Evolutionary conservation across 2,113 vertebrate species (phyloP).

Genomic region (Peromyscus maniculatus): DNA sequence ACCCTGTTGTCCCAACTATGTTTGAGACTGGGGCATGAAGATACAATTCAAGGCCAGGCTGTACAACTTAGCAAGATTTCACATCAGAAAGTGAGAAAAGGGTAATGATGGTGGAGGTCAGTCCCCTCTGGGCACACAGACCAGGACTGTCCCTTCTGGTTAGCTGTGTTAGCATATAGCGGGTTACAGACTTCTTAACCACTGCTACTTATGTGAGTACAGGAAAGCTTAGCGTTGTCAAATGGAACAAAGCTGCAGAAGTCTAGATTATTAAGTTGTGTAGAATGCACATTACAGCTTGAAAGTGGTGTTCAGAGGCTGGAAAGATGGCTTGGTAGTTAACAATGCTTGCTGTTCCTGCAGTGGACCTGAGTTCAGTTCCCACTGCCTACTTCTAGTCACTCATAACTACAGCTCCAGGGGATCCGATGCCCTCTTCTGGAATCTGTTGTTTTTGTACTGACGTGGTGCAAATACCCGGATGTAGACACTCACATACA

Average conservation of each 20-base stretch:
- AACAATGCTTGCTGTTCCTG: background rate
- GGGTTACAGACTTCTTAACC: background rate
- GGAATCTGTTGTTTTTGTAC: background rate
- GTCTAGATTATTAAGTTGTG: background rate
- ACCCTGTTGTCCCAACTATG: background rate
- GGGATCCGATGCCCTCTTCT: background rate
- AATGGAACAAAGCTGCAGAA: background rate
- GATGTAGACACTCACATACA: background rate
- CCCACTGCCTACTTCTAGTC: background rate
- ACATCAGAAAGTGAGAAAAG: no score
- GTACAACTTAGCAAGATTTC: no score
- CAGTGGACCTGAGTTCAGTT: background rate
- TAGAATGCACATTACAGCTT: background rate
- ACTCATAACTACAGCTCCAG: background rate
- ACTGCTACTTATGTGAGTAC: background rate
- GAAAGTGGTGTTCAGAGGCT: background rate
- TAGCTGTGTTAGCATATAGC: background rate
- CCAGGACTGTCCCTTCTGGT: background rate
- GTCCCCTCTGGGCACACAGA: no score
- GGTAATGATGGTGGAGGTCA: no score
- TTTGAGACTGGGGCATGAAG: no score
- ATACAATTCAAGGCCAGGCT: no score
- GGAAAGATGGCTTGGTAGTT: background rate
- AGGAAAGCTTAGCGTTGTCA: background rate
- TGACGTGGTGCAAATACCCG: background rate